Percentiles rank a stretch among this genome's conserved stretches.
These are phyloP conservation scores for Perca fluviatilis DNA, from an alignment of 2,113 vertebrate genomes.

Conservation along the genomic window DNA sequence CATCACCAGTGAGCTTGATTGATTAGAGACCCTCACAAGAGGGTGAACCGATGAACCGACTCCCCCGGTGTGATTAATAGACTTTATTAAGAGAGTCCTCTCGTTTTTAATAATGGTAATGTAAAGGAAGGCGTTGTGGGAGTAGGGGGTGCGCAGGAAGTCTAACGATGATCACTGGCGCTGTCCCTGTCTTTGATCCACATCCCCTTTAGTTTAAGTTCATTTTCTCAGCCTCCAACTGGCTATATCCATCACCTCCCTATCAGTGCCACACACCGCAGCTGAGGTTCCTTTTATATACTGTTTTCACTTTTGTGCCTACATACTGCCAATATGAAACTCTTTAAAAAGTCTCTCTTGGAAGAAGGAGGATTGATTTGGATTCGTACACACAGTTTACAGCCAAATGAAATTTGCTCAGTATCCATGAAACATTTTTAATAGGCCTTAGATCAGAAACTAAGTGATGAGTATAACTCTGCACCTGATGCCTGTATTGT, in stretches of 20 bases:
- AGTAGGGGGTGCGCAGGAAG: constrained; percentile 53
- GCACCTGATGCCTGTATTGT: constrained; percentile 28
- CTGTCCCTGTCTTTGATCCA: constrained; percentile 71
- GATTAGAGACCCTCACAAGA: constrained; percentile 83
- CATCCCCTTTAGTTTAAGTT: constrained; percentile 63
- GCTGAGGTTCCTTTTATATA: constrained; percentile 65
- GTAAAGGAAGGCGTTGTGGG: constrained; percentile 74
- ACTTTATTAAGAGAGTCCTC: constrained; percentile 87
- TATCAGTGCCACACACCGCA: constrained; percentile 60
- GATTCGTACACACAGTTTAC: constrained; percentile 64
- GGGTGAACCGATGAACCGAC: constrained; percentile 82
- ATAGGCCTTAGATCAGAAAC: constrained; percentile 45
- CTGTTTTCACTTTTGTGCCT: constrained; percentile 61
- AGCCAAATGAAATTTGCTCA: constrained; percentile 72
- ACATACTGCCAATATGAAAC: constrained; percentile 57
- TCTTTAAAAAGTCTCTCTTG: constrained; percentile 66
- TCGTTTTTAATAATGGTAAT: constrained; percentile 86
- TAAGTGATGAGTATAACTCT: constrained; percentile 48
- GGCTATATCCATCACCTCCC: constrained; percentile 71
- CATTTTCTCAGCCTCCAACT: constrained; percentile 66
- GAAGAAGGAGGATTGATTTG: constrained; percentile 70
- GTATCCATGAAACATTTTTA: constrained; percentile 65
- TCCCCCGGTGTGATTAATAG: constrained; percentile 87
- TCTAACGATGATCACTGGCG: constrained; percentile 74
- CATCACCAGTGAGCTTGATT: constrained; percentile 84